These are phyloP conservation scores for Iguana delicatissima DNA, from an alignment of 2,797 vertebrate genomes.

Conservation along the genomic window DNA sequence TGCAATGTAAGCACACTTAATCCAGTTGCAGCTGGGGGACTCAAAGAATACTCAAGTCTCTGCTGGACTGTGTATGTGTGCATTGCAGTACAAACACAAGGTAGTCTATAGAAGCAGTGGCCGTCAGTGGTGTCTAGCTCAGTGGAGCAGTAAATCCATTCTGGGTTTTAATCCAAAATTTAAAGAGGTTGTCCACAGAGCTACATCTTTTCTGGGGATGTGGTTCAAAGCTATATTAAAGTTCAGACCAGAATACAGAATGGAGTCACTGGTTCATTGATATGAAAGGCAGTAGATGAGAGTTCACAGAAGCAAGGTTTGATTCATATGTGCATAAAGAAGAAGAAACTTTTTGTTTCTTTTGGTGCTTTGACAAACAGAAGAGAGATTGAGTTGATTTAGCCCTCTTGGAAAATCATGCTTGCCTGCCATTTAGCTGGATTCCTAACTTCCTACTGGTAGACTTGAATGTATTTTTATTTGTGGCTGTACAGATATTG, in stretches of 20 bases:
- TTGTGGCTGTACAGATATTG: slow-evolving; percentile 5
- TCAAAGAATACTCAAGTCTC: neutral
- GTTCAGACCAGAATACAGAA: neutral
- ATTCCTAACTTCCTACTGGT: neutral
- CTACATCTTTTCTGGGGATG: no score
- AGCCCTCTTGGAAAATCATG: neutral
- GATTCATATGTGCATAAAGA: neutral
- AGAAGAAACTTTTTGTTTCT: neutral
- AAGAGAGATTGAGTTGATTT: slow-evolving; percentile 14
- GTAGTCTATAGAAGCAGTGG: neutral
- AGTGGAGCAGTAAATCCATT: no score
- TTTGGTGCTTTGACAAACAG: neutral
- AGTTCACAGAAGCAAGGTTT: neutral
- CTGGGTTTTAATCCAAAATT: no score
- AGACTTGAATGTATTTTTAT: neutral
- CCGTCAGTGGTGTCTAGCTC: no score
- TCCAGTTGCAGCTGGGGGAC: neutral
- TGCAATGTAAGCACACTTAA: neutral
- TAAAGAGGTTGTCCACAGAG: no score
- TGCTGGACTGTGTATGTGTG: neutral
- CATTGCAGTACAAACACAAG: neutral
- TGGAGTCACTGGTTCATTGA: neutral
- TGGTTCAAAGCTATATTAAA: no score
- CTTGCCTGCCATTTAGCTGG: neutral
- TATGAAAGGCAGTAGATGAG: no score